Conservation (phyloP, 2,113 vertebrate species). For the Leptobrachium leishanense region DNA sequence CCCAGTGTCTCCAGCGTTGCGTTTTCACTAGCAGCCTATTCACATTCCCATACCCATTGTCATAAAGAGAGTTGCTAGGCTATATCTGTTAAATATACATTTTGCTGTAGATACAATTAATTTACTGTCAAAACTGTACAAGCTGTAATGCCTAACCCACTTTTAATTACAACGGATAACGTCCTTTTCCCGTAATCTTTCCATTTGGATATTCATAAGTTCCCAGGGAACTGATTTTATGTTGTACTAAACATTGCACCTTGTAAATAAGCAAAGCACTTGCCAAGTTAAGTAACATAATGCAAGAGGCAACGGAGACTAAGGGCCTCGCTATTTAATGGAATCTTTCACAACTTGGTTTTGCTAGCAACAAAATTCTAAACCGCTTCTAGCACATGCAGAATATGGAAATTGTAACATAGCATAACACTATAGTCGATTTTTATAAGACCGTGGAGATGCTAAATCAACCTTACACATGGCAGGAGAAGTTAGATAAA, state of each 20-base stretch:
- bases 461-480: background rate
- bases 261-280: constrained; percentile 35
- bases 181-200: constrained; percentile 40
- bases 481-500: background rate
- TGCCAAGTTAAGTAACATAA: constrained; percentile 32
- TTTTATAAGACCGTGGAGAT: constrained; percentile 8
- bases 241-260: constrained; percentile 45
- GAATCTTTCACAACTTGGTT: constrained; percentile 16
- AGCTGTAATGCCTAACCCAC: background rate
- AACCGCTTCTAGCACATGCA: constrained; percentile 14
- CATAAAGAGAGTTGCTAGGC: too few species aligned
- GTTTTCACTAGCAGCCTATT: too few species aligned
- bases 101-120: background rate
- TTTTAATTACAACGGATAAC: constrained; percentile 30
- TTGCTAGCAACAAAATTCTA: constrained; percentile 9
- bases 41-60: too few species aligned
- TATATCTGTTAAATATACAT: background rate
- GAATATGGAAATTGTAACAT: constrained; percentile 23
- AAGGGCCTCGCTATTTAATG: background rate
- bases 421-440: background rate
- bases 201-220: constrained; percentile 35
- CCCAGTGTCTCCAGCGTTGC: too few species aligned
- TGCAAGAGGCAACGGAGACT: background rate
- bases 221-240: constrained; percentile 38
- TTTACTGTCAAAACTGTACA: background rate